phyloP scores from a whole-genome alignment of 64 coral and sea anemone genomes.

The Pachyseris speciosa region DNA sequence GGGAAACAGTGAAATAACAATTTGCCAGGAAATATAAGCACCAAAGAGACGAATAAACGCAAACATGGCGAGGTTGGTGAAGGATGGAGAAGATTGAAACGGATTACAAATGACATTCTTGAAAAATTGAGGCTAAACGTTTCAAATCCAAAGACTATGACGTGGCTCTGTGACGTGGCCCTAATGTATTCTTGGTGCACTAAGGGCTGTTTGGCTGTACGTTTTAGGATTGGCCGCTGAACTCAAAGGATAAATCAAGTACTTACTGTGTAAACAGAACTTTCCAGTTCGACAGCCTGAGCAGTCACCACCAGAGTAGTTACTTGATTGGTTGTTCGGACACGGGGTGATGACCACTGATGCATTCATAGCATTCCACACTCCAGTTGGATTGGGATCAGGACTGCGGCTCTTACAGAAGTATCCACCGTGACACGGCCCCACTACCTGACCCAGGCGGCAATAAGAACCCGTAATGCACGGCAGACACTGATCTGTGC shows the following conservation, averaged over 20 bases:
- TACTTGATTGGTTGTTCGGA: not conserved
- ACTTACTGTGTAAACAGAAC: constrained; percentile 3
- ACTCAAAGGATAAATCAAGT: not conserved
- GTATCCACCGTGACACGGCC: constrained; percentile 82
- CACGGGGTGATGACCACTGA: constrained; percentile 22
- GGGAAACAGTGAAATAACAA: too few species aligned
- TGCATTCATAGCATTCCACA: not conserved
- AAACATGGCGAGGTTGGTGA: too few species aligned
- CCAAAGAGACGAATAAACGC: too few species aligned
- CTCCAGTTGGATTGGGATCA: constrained; percentile 65
- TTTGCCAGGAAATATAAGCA: too few species aligned
- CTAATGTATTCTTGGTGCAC: too few species aligned
- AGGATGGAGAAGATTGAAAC: too few species aligned
- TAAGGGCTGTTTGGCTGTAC: too few species aligned
- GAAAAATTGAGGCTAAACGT: too few species aligned
- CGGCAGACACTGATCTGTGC: constrained; percentile 71
- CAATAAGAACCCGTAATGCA: constrained; percentile 90
- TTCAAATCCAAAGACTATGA: too few species aligned
- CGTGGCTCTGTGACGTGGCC: too few species aligned
- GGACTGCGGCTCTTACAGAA: constrained; percentile 96
- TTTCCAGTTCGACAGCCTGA: not conserved
- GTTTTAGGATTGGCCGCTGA: too few species aligned
- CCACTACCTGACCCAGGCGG: constrained; percentile 71
- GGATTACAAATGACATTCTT: too few species aligned
- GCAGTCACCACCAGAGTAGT: not conserved